Evolutionary conservation across 2,888 invertebrate species (phyloP).

Genomic region (Acronicta leporina): DNA sequence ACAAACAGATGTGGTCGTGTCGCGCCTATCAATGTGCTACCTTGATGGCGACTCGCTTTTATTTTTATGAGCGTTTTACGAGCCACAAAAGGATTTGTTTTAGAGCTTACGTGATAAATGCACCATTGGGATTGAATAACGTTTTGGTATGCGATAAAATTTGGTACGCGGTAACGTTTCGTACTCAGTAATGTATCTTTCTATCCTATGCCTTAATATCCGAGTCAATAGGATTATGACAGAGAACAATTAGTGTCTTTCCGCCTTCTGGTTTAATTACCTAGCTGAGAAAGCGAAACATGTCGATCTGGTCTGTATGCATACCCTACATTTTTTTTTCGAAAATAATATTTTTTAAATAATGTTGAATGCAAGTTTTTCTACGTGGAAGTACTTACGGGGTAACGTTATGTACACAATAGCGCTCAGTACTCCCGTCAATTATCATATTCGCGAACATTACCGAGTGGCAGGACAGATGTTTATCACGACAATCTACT

Average conservation of each 20-base stretch:
- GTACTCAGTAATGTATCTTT: constrained; percentile 1
- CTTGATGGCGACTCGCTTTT: constrained; percentile 49
- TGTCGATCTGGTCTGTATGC: too few relatives aligned
- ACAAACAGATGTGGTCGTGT: constrained; percentile 55
- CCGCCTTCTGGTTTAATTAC: too few relatives aligned
- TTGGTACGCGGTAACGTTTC: constrained; percentile 9
- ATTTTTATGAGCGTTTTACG: constrained; percentile 58
- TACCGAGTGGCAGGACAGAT: constrained; percentile 24
- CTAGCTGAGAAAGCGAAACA: too few relatives aligned
- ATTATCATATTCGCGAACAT: constrained; percentile 15
- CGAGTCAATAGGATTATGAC: too few relatives aligned
- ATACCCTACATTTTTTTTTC: too few relatives aligned
- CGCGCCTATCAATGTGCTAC: constrained; percentile 54
- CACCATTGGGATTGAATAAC: constrained; percentile 50
- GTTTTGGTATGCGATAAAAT: constrained; percentile 17
- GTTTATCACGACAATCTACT: constrained; percentile 9
- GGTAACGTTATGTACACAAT: not conserved
- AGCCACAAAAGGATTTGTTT: constrained; percentile 53
- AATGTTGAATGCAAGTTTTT: not conserved
- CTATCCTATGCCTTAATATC: not conserved
- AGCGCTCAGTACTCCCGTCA: not conserved
- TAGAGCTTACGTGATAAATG: constrained; percentile 56
- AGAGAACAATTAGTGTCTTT: too few relatives aligned
- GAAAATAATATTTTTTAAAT: too few relatives aligned
- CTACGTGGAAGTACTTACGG: not conserved